Conservation (phyloP, 2,113 vertebrate species). For the Polypterus senegalus region DNA sequence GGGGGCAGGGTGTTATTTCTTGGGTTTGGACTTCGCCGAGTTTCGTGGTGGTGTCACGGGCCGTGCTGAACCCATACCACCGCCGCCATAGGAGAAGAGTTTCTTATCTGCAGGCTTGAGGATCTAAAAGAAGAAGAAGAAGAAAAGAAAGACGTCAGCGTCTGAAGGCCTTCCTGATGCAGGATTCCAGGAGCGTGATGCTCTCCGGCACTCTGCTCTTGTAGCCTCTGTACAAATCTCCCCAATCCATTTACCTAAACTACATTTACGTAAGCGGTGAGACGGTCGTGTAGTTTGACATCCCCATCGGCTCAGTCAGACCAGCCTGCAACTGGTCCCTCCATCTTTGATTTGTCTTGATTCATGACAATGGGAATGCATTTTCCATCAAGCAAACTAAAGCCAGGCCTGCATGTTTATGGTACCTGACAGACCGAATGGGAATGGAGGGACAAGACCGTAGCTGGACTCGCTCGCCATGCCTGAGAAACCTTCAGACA, state of each 20-base stretch:
- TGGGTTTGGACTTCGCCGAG: slow-evolving; percentile 78
- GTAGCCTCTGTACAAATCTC: neutral
- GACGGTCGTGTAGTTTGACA: too few species aligned
- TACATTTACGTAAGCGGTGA: neutral
- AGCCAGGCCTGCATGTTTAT: too few species aligned
- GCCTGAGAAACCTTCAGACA: too few species aligned
- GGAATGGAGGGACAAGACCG: too few species aligned
- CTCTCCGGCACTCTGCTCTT: neutral
- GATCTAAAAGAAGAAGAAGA: slow-evolving; percentile 52
- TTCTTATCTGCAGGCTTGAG: slow-evolving; percentile 95
- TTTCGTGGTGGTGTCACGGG: slow-evolving; percentile 87
- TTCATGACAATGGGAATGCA: too few species aligned
- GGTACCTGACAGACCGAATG: too few species aligned
- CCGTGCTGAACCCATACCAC: slow-evolving; percentile 71
- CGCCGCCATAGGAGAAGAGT: slow-evolving; percentile 77
- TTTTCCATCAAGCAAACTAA: too few species aligned
- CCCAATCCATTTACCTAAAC: neutral
- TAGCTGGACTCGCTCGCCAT: too few species aligned
- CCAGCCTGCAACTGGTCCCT: too few species aligned
- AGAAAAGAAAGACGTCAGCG: neutral
- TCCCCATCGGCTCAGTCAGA: too few species aligned
- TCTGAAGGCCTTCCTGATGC: neutral
- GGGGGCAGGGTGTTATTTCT: slow-evolving; percentile 68
- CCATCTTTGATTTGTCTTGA: too few species aligned
- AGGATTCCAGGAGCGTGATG: neutral